Evolutionary conservation across 2,888 invertebrate species (phyloP), one percentile per base, ranked within the genome.

Genomic region (Platerodrilus igneus): DNA sequence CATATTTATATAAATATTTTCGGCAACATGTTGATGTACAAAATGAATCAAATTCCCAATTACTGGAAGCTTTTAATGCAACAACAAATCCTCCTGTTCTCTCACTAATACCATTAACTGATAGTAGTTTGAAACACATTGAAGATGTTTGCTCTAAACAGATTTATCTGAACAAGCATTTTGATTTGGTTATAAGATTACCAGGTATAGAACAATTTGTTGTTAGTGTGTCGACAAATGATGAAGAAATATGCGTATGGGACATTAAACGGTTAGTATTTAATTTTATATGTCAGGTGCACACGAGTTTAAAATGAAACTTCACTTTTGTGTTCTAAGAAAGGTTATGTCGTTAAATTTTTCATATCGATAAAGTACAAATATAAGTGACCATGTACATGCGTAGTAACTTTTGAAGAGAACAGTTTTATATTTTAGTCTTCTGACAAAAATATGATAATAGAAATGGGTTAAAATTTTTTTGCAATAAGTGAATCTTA

Each of bases 211-310:
- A 82, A 26, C 78, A 81, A 59, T 86, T 80, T 63, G 78, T 87
- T 17, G 83, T 86, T 7, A 84, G 84, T 0, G 73, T 89, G 14
- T 81, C 83, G 2, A 84, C 86, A 1, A 77, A 79, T 35, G 67
- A 79, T 6, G 84, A 86, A 53, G 86, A 87, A 65, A 80, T 91
- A 22, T 79, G 79, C 53, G 86, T 91, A 5, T 89, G 89, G 87
- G 83, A 89, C 70, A 78, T 86, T 9, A 70, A 73, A 50, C 74
- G 70, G 66, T 77, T 60, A 61, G 63, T 56, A 35, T 26, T 15
- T n/a, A n/a, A n/a, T n/a, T n/a, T n/a, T n/a, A n/a, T n/a, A n/a
- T n/a, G n/a, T n/a, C n/a, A 29, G n/a, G n/a, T n/a, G n/a, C n/a
- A n/a, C n/a, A n/a, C n/a, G n/a, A n/a, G n/a, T 31, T 25, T 21